Base-by-base conservation (phyloP, 2,888 invertebrate genomes). In the Cataglyphis cursor region DNA sequence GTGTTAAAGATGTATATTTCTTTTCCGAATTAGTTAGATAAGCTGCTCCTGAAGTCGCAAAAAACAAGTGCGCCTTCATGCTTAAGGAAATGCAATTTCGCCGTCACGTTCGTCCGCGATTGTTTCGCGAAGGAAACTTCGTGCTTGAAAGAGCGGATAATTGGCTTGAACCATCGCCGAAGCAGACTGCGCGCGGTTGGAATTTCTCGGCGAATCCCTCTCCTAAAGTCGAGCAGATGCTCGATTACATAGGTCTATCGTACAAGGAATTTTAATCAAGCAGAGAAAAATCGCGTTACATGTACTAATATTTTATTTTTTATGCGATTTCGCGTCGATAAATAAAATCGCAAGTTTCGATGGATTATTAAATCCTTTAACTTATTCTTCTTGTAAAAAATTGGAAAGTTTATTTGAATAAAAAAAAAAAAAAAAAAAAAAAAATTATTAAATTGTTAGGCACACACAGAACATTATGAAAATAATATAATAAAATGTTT, bases 111-210 rank as follows among this genome's bases (percentile, higher is more conserved):
- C 65, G 38, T 28, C 72, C 62, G 64, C 80, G 73, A 84, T 84
- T 85, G 74, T 85, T 70, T 85, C 57, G 35, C 62, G 81, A 64
- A 84, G 84, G 68, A 85, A 84, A 85, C 74, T 84, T 81, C 74
- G 81, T 68, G 72, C 65, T 65, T 51, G 64, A 75, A 81, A 74
- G 75, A 64, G 74, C 72, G 59, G 80, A 85, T 85, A 84, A 85
- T 85, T 84, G 84, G 68, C 54, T 61, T 24, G 76, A 54, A 74
- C 62, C 64, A 68, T 70, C 66, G 64, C 35, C 70, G 75, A 24
- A 21, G 61, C 24, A 48, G 57, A 64, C 68, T 68, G 62, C n/a
- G 44, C 68, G 35, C 59, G 66, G 68, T 31, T 21, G 54, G 68
- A 70, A 85, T 57, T 70, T 84, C 84, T 65, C 59, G 31, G 5